phyloP scores from a whole-genome alignment of 2,113 vertebrate genomes.

The Camelus dromedarius region DNA sequence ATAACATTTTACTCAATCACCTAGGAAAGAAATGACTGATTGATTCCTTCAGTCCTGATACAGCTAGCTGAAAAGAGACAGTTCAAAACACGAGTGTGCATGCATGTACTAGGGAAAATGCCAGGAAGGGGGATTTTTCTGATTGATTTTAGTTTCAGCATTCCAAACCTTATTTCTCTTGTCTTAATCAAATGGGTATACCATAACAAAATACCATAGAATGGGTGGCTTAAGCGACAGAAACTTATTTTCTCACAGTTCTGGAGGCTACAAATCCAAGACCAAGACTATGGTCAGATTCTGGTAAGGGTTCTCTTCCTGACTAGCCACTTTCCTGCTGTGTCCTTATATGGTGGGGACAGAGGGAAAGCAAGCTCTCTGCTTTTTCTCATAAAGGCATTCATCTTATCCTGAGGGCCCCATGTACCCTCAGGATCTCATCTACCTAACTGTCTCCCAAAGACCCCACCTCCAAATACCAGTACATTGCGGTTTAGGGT shows the following conservation, averaged over 20 bases:
- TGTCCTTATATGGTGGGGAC: neutral
- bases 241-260: neutral
- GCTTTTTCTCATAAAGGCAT: neutral
- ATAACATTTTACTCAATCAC: slow-evolving; percentile 3
- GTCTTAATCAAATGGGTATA: neutral
- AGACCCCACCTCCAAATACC: neutral
- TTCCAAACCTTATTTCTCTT: neutral
- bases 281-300: neutral
- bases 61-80: neutral
- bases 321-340: neutral
- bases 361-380: neutral
- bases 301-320: neutral
- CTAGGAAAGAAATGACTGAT: neutral
- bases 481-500: neutral
- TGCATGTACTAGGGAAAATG: neutral
- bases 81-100: neutral
- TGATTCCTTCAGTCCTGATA: neutral
- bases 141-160: neutral
- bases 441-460: neutral
- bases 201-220: neutral
- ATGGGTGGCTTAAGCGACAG: neutral
- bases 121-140: neutral
- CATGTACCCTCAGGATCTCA: neutral
- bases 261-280: neutral
- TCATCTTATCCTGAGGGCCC: neutral